These are phyloP conservation scores for Diarsia brunnea DNA, from an alignment of 2,888 invertebrate genomes.

Conservation along the genomic window DNA sequence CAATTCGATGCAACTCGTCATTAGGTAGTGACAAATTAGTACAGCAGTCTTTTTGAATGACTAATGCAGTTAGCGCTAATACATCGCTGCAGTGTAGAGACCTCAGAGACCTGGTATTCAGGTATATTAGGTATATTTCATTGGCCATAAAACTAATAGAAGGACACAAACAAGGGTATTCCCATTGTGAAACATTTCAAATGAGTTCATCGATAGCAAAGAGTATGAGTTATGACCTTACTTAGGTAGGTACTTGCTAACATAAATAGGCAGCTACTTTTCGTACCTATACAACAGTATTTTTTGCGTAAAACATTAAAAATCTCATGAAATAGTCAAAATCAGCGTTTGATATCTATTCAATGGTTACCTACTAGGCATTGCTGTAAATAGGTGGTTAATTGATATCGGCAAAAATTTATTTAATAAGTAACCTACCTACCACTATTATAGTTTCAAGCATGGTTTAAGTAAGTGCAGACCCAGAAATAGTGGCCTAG, in stretches of 20 bases:
- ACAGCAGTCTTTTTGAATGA: constrained; percentile 1
- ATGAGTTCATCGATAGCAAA: not conserved
- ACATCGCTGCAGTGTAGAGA: constrained; percentile 6
- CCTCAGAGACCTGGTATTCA: constrained; percentile 6
- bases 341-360: not conserved
- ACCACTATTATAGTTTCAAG: not conserved
- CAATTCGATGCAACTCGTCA: not conserved
- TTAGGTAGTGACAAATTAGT: constrained; percentile 2
- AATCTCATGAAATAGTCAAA: not conserved
- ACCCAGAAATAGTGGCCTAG: not conserved
- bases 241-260: not conserved
- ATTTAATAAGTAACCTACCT: not conserved
- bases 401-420: not conserved
- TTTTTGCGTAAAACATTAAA: not conserved
- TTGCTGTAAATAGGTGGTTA: not conserved
- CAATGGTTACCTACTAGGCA: not conserved
- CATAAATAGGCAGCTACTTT: not conserved
- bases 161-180: constrained; percentile 25
- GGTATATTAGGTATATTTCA: not conserved
- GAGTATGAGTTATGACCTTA: not conserved
- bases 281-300: not conserved
- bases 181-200: constrained; percentile 7
- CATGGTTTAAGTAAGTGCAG: not conserved
- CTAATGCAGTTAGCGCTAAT: constrained; percentile 13
- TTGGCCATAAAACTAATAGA: not conserved